Base-by-base conservation (phyloP, 2,888 invertebrate species). In the Lymantria dispar region DNA sequence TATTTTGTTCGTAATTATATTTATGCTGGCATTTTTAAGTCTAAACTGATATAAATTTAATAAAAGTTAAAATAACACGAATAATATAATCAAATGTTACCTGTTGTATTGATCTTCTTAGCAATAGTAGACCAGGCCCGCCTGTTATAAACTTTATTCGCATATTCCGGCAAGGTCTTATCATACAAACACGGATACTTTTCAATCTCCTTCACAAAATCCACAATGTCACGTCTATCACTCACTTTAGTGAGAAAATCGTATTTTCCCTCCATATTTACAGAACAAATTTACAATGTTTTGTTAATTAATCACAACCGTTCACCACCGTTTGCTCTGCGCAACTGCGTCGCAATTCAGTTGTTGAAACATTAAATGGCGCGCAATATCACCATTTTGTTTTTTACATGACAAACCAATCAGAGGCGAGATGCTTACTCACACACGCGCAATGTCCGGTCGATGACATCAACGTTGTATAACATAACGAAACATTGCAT, bases 181-280 rank as follows among this genome's bases (percentile, higher is more conserved):
- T 73, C 49, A 36, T 73, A 73, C 39, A 73, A 57, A 54, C 72
- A 73, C 33, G 60, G 66, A 54, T 71, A 61, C 42, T 63, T 73
- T 45, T 73, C 65, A 38, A 73, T 62, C 44, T 70, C 66, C 43
- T 64, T 67, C 50, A 73, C 66, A 54, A 73, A 73, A n/a, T 64
- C 63, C 54, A 70, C 64, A 29, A 71, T 62, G 11, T 73, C 73
- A 10, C 53, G 48, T 14, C 60, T 63, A 31, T 69, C 71, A 56
- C 60, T 52, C 52, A 58, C 56, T 55, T 61, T 71, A 0, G 47
- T 54, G 42, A 64, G 69, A 45, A 69, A 43, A 39, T 60, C 64
- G 11, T 54, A 44, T 47, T 52, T 63, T 9, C 33, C 37, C 40
- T 68, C 66, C 66, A 68, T 67, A 14, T 46, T 58, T 9, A 22